Conservation (phyloP, 1,140 invertebrate species). For the Gryllus bimaculatus region DNA sequence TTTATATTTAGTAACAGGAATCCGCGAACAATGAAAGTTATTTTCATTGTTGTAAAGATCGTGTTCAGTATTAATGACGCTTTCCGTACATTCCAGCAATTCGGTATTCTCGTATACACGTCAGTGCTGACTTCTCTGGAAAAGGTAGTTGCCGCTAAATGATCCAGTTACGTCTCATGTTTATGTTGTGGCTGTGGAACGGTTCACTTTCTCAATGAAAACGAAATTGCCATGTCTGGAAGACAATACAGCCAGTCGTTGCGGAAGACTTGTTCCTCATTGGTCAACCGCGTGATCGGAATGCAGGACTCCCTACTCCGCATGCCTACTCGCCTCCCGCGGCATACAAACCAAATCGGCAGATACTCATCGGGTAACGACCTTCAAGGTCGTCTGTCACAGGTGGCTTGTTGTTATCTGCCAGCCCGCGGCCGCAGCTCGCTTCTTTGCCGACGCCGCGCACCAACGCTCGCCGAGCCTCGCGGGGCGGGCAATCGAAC, state of each 20-base stretch:
- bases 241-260: background rate
- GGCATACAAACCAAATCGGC: background rate
- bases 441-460: background rate
- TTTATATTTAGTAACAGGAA: no score
- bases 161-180: background rate
- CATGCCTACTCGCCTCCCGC: background rate
- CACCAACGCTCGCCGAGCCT: background rate
- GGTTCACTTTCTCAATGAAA: background rate
- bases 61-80: background rate
- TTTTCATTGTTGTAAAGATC: background rate
- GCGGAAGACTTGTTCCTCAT: background rate
- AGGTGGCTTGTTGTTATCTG: conserved; percentile 7
- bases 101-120: background rate
- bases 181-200: background rate
- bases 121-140: background rate
- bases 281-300: background rate
- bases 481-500: background rate
- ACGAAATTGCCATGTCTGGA: background rate
- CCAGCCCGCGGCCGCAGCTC: background rate
- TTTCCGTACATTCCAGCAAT: background rate
- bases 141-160: background rate
- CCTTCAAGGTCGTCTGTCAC: conserved; percentile 15
- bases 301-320: background rate
- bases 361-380: conserved; percentile 9
- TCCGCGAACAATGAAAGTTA: background rate